A percentile compares a stretch with the other conserved stretches of the same genome.
Conservation (phyloP, 1,140 invertebrate species). For the Planococcus citri region DNA sequence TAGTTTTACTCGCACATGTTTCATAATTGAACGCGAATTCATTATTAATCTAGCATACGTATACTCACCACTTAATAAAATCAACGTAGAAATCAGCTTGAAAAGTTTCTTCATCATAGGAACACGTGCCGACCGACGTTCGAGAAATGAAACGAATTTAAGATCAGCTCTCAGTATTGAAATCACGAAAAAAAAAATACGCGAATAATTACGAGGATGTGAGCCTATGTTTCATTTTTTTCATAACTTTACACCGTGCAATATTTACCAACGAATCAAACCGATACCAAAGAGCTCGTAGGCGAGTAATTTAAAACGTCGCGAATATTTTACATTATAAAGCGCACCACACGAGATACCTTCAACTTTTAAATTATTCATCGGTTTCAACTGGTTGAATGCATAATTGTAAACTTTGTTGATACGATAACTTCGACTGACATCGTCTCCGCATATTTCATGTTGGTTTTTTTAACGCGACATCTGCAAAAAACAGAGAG, state of each 20-base stretch:
- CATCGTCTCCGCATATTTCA: too few species aligned
- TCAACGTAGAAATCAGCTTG: not conserved
- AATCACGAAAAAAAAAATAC: not conserved
- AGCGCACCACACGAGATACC: not conserved
- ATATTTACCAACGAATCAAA: not conserved
- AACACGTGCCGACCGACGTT: not conserved
- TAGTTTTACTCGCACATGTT: too few species aligned
- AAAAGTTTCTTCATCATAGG: not conserved
- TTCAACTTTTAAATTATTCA: not conserved
- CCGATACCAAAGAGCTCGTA: not conserved
- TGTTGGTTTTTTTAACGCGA: too few species aligned
- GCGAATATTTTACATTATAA: not conserved
- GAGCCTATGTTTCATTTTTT: not conserved
- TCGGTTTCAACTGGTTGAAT: not conserved
- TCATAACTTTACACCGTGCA: not conserved
- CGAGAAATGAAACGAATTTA: not conserved
- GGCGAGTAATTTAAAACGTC: not conserved
- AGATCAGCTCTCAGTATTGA: not conserved
- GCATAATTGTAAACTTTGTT: not conserved
- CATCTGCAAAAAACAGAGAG: too few species aligned
- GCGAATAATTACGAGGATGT: not conserved
- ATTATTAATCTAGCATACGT: too few species aligned
- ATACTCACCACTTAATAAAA: not conserved
- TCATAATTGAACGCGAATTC: too few species aligned
- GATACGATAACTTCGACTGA: not conserved